Conservation (phyloP, 2,888 invertebrate genomes). For the Oscheius sp. region DNA sequence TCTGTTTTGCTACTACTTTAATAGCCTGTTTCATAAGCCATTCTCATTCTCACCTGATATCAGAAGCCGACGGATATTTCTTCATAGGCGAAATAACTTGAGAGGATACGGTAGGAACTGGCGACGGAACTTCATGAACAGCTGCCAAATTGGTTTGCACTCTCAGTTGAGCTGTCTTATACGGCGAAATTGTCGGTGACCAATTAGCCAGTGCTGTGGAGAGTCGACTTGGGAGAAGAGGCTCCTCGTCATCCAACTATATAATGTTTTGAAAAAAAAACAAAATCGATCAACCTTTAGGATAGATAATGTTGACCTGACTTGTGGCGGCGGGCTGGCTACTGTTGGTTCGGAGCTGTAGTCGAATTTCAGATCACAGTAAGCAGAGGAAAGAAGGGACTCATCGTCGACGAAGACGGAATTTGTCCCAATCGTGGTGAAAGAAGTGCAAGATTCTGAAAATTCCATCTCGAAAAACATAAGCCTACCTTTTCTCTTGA, state of each 20-base stretch:
- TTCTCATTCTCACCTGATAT: constrained; percentile 7
- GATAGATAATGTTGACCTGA: constrained; percentile 41
- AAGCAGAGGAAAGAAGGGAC: constrained; percentile 61
- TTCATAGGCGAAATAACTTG: constrained; percentile 14
- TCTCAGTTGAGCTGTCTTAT: constrained; percentile 23
- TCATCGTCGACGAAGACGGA: constrained; percentile 56
- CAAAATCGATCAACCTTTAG: constrained; percentile 34
- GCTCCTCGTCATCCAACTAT: constrained; percentile 30
- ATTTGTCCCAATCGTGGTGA: constrained; percentile 41
- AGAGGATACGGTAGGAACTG: constrained; percentile 13
- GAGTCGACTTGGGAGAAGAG: constrained; percentile 31
- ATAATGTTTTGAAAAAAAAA: not conserved
- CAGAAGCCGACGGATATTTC: constrained; percentile 22
- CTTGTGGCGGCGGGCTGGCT: constrained; percentile 33
- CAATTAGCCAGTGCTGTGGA: not conserved
- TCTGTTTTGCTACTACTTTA: constrained; percentile 16
- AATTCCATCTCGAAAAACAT: no score
- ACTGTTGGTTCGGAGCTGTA: constrained; percentile 33
- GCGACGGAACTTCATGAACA: constrained; percentile 20
- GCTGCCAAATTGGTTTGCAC: constrained; percentile 11
- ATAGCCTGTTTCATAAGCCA: not conserved
- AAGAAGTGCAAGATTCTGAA: constrained; percentile 43
- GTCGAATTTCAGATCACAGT: constrained; percentile 60
- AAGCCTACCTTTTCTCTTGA: constrained; percentile 16
- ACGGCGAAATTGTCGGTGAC: not conserved